Evolutionary conservation across 2,113 vertebrate species (phyloP), one percentile per base, ranked within the genome.

Genomic region (Stictonetta naevosa): DNA sequence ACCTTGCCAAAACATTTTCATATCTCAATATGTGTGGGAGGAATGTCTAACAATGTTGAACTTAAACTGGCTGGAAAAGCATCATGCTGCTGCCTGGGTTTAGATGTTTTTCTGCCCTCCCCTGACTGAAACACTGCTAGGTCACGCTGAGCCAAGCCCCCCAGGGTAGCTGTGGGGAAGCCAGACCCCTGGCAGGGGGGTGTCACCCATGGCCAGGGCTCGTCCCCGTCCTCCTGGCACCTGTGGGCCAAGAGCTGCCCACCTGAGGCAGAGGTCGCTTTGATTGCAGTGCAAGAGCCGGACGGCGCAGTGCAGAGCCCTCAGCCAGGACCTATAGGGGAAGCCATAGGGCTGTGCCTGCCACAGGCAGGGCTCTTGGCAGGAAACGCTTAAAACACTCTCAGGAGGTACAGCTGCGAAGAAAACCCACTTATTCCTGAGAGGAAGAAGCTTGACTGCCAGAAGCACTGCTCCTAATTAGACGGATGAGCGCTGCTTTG

Each of bases 101-200:
- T 8, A 52, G 58, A 8, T 0, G 0, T 0, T 1, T 19, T 66
- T 84, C 66, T 52, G 60, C 52, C 66, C 38, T 31, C 87, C 59
- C 31, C 6, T 1, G 3, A 20, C 11, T 56, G 6, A 36, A 72
- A 28, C 52, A 7, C 0, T 0, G 22, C 48, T 23, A 22, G 40
- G 18, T 18, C 10, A 42, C 28, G 7, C 31, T 0, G 4, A 48
- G 52, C 46, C 50, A 20, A 69, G 8, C 17, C 6, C 46, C 31
- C 60, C 28, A 2, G 46, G 46, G 20, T 48, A 48, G 5, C 46
- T 48, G 46, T 48, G 46, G 20, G 20, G 46, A 48, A 48, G 20
- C 46, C 11, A 10, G 46, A 48, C 46, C 46, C 46, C 46, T 10
- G 4, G 44, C 44, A 46, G 44, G 44, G 44, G 18, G 44, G 8